A percentile compares a stretch with the other conserved stretches of the same genome.
Conservation (phyloP, 2,113 vertebrate genomes). For the Ctenodactylus gundi region DNA sequence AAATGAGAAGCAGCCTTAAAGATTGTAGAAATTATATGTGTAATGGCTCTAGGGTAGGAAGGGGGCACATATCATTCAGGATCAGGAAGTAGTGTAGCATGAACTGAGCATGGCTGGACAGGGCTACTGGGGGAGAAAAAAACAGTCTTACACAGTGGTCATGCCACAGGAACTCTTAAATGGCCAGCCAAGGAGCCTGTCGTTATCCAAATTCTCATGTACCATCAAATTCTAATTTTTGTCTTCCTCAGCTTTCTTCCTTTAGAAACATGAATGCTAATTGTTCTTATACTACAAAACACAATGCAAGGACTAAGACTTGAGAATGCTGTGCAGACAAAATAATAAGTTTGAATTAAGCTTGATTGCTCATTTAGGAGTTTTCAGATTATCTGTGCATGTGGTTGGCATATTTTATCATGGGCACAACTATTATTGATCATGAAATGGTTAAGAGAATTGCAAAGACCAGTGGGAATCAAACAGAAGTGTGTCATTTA, state of each 20-base stretch:
- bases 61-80: background rate
- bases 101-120: background rate
- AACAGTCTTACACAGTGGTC: background rate
- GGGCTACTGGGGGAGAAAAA: background rate
- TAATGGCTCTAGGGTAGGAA: background rate
- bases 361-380: background rate
- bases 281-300: background rate
- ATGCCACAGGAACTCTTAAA: background rate
- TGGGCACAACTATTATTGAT: background rate
- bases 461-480: background rate
- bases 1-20: background rate
- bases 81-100: background rate
- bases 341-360: conserved; percentile 9
- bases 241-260: background rate
- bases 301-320: background rate
- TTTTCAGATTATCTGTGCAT: background rate
- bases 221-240: background rate
- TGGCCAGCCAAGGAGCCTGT: background rate
- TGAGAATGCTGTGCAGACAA: background rate
- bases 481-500: background rate
- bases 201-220: background rate
- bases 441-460: background rate
- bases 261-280: background rate
- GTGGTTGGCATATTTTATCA: background rate
- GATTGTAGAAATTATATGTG: background rate